These are phyloP conservation scores for Melanerpes aurifrons DNA, from an alignment of 2,113 vertebrate genomes.

Conservation along the genomic window DNA sequence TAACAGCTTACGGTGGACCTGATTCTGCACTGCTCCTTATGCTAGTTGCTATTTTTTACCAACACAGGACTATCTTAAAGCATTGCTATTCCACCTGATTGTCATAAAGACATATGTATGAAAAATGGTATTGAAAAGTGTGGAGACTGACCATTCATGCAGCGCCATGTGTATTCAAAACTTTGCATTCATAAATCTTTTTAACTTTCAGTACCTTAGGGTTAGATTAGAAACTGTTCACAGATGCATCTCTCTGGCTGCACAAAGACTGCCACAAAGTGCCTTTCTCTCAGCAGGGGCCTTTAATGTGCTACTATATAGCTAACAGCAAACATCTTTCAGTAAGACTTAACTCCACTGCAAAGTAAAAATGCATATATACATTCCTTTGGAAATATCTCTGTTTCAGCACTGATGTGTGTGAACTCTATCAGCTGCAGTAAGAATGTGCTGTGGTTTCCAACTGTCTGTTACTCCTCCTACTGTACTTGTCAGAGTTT, in stretches of 20 bases:
- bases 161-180: background rate
- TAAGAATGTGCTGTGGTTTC: conserved; percentile 4
- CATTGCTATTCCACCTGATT: background rate
- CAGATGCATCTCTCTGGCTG: background rate
- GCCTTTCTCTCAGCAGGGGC: background rate
- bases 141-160: background rate
- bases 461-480: background rate
- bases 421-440: background rate
- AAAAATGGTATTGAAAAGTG: background rate
- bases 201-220: background rate
- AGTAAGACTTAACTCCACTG: background rate
- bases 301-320: background rate
- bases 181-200: background rate
- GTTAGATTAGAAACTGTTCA: background rate
- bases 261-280: background rate
- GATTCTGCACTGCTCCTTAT: background rate
- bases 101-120: no score
- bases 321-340: background rate
- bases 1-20: background rate
- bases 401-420: background rate
- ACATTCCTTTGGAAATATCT: background rate
- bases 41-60: background rate
- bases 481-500: background rate
- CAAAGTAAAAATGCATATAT: background rate
- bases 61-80: background rate